Percentiles rank a stretch among this genome's conserved stretches.
These are phyloP conservation scores for Drosophila algonquin DNA, from an alignment of 2,888 invertebrate genomes.

Conservation along the genomic window DNA sequence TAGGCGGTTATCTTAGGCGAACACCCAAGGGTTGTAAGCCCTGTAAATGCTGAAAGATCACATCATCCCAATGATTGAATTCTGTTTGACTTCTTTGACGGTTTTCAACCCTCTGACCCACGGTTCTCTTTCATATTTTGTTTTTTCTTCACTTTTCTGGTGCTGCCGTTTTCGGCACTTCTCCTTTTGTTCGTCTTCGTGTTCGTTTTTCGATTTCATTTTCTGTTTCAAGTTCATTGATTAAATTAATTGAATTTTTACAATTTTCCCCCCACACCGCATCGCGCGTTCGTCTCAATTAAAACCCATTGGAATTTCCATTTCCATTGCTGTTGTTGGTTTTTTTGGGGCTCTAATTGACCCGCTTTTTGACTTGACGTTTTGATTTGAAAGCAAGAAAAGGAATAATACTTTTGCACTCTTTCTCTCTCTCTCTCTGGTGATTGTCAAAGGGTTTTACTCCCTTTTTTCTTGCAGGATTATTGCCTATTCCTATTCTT, in stretches of 20 bases:
- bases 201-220: slow-evolving; percentile 8
- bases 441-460: neutral
- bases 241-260: slow-evolving; percentile 57
- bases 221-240: slow-evolving; percentile 65
- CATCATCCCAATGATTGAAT: slow-evolving; percentile 13
- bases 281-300: slow-evolving; percentile 22
- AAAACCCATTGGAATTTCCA: slow-evolving; percentile 3
- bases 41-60: neutral
- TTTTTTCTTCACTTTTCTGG: slow-evolving; percentile 1
- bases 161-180: slow-evolving; percentile 1
- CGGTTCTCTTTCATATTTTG: neutral
- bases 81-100: slow-evolving; percentile 13
- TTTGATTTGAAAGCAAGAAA: neutral
- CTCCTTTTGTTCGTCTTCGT: neutral
- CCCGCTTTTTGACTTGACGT: neutral
- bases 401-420: neutral
- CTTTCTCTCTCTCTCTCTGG: neutral
- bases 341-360: neutral
- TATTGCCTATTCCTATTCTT: neutral
- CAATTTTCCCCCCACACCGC: slow-evolving; percentile 5
- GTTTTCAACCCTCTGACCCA: neutral
- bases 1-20: no score
- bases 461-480: neutral
- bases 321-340: neutral
- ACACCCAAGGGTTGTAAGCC: neutral